Base-by-base conservation (phyloP, 92 coral and sea anemone genomes). In the Epizoanthus fatuus region DNA sequence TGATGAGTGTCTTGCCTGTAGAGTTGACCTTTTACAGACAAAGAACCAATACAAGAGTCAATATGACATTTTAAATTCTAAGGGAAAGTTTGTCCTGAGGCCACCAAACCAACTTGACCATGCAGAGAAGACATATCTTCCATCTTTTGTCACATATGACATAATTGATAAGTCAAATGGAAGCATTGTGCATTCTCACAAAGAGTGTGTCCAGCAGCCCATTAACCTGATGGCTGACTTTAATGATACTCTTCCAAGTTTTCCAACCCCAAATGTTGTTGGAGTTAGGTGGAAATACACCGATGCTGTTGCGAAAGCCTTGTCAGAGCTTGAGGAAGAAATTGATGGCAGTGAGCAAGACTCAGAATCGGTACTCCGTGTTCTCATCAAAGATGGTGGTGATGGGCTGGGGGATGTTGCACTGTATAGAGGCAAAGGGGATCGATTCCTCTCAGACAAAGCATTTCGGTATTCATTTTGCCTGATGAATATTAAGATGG, bases 341-440 rank as follows among this genome's bases (percentile, higher is more conserved):
- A 57, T 57, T 57, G 63, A 15, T 15, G 22, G 22, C 4, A 57
- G 2, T 57, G 20, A 5, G 20, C n/a, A 2, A 42, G 47, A 42
- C 47, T 42, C 63, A 15, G 63, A 57, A 57, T 15, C 63, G 2
- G 60, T 57, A 14, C 79, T 83, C 14, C 25, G 55, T 40, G 87
- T 71, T 10, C 69, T 71, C 17, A 66, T 83, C 42, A 83, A 83
- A 69, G 87, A 83, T 69, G 87, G 87, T 83, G 87, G 87, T 2
- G 69, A 83, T 83, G 86, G 86, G 5, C 52, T 81, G 25, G 78
- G 86, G 13, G 68, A 67, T 67, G 68, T 81, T 20, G 45, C 86
- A 15, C 77, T 38, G 22, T 81, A 81, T 45, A 81, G 22, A 47
- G 86, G 20, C 68, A 66, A 81, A 74, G 86, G 84, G n/a, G 74